Evolutionary conservation across 2,113 vertebrate genomes (phyloP), one percentile per base, ranked within the genome.

Genomic region (Myotis yumanensis): DNA sequence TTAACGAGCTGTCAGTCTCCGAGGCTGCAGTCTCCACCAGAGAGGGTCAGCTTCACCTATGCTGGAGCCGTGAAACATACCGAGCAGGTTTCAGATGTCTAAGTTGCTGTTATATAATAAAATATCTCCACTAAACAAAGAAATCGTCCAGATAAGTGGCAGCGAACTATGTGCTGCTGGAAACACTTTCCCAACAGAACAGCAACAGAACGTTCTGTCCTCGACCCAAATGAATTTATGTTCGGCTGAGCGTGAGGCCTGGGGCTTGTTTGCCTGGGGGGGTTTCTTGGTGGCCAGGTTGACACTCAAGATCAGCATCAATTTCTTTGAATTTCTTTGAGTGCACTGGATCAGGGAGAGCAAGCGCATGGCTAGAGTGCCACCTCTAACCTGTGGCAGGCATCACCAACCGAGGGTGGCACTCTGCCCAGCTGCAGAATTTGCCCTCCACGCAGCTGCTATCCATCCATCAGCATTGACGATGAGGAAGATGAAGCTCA

Each of bases 41-140:
- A 92, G 7, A 69, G 73, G 73, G n/a, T 81, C 90, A 28, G 1
- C 48, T 12, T 87, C 93, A 90, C 57, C n/a, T 46, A 73, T 0
- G 28, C 82, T 76, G 46, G 64, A 94, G 66, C 48, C 68, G 30
- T 2, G 40, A 68, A 75, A 89, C 83, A 87, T 64, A 46, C 82
- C 72, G 72, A 80, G 84, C 62, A 89, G 40, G 69, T 82, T 77
- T 72, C 43, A 6, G 22, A 59, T 75, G 86, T 57, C 92, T 80
- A 75, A 77, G 18, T n/a, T 35, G 72, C 86, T 86, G 16, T 90
- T 93, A 68, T 48, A 86, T 79, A 95, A 95, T 79, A 80, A 88
- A 94, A 59, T 64, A 85, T 64, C 71, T 92, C 77, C 87, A 93
- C 76, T 69, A 88, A 90, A 96, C 87, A 92, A 94, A 91, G 84